Evolutionary conservation across 1,140 invertebrate species (phyloP).

Genomic region (Pentalonia nigronervosa): DNA sequence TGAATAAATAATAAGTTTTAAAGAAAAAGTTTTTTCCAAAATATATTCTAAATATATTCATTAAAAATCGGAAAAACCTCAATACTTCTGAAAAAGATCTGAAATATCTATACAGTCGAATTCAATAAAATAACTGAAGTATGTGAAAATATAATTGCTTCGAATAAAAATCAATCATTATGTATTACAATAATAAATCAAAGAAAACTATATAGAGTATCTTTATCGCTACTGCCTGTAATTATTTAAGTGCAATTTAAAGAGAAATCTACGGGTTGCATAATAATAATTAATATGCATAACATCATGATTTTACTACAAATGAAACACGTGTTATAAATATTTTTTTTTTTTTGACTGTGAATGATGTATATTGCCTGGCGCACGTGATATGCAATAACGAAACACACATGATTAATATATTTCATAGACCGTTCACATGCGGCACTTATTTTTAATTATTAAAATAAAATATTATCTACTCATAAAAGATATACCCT

Average conservation of each 20-base stretch:
- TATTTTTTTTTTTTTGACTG: neutral
- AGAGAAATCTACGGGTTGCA: neutral
- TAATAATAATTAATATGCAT: neutral
- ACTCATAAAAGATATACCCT: accelerated
- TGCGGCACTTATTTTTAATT: neutral
- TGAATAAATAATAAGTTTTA: neutral
- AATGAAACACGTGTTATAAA: neutral
- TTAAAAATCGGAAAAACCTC: neutral
- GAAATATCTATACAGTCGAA: neutral
- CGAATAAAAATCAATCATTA: neutral
- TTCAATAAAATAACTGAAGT: neutral
- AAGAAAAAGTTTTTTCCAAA: neutral
- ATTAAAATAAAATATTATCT: neutral
- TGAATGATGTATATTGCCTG: neutral
- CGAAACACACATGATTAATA: neutral
- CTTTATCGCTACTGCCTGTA: neutral
- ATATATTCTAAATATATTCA: neutral
- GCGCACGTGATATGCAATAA: neutral
- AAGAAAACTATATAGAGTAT: neutral
- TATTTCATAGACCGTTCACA: neutral
- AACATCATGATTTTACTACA: neutral
- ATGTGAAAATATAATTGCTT: neutral
- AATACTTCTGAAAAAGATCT: neutral
- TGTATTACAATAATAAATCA: neutral
- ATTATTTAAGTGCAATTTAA: neutral